These are phyloP conservation scores for Agelastica alni DNA, from an alignment of 2,888 invertebrate genomes.

Conservation along the genomic window DNA sequence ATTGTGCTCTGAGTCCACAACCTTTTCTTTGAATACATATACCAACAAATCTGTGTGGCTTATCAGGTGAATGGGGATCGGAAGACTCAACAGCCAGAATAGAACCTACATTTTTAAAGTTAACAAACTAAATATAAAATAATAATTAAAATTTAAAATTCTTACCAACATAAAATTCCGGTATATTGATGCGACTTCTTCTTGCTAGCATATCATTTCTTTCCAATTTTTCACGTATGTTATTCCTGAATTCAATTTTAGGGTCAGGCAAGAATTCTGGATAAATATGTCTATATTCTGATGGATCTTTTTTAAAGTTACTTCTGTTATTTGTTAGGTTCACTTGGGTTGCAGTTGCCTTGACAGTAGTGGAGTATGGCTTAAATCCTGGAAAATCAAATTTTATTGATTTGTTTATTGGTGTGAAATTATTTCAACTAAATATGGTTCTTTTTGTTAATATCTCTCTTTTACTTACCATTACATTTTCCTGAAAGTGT, in stretches of 20 bases:
- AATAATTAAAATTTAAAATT: neutral
- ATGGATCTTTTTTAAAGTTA: conserved; percentile 39
- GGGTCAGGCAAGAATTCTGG: conserved; percentile 94
- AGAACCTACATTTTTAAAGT: no score
- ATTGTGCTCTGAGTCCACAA: conserved; percentile 81
- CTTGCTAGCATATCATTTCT: conserved; percentile 90
- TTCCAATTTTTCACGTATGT: conserved; percentile 84
- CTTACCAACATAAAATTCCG: conserved; percentile 96
- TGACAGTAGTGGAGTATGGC: neutral
- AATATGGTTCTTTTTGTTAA: no score
- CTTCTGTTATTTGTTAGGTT: neutral
- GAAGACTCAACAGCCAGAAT: conserved; percentile 86
- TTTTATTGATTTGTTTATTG: neutral
- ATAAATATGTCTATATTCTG: conserved; percentile 72
- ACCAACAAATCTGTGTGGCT: conserved; percentile 85
- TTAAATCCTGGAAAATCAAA: neutral
- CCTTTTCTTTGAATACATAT: conserved; percentile 89
- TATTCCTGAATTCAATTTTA: conserved; percentile 75
- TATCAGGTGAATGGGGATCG: conserved; percentile 83
- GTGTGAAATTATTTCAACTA: no score
- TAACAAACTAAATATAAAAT: conserved; percentile 33
- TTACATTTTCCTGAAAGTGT: neutral
- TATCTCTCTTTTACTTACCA: neutral
- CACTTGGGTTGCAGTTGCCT: neutral
- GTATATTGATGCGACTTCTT: conserved; percentile 80